Evolutionary conservation across 2,113 vertebrate species (phyloP), one percentile per base, ranked within the genome.

Genomic region (Hiodon alosoides): DNA sequence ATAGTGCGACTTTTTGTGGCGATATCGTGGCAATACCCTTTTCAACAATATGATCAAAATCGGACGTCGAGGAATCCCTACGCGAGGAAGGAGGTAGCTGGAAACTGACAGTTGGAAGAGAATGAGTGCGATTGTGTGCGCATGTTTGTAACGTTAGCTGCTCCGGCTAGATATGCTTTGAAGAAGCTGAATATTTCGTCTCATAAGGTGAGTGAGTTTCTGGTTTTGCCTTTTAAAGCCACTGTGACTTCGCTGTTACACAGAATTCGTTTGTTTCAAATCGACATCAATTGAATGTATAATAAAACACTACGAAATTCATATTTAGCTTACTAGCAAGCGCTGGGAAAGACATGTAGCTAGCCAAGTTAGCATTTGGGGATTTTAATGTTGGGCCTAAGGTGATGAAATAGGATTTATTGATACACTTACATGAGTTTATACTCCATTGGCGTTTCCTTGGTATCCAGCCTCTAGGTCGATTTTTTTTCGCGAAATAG

Each of bases 41-140:
- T 4, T 16, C 14, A 16, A 73, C 72, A 60, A 53, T 53, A 51
- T 16, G 48, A 61, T 64, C 16, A 64, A 17, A 50, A 55, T 46
- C 47, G 61, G 60, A 53, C 71, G 72, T 66, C 72, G 17, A 14
- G 61, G 72, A 66, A 73, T 64, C 61, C 61, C 72, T 73, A 51
- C 72, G 72, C 72, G 61, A 51, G 60, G n/a, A 51, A 51, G 17
- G 60, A 17, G 52, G 7, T 31, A 31, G 31, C 31, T 31, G 31
- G 31, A 31, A 31, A 31, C 31, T 31, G 61, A 31, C 14, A 70
- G 67, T 53, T n/a, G 47, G 48, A 11, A 3, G 51, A n/a, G 68
- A 67, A 31, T 31, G 6, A 4, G 66, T 16, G 72, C 7, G 61
- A 50, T 51, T 53, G 71, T 61, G 72, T 61, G 72, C 65, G 61